These are phyloP conservation scores for Speoplatyrhinus poulsoni DNA, from an alignment of 2,113 vertebrate species.

Conservation along the genomic window DNA sequence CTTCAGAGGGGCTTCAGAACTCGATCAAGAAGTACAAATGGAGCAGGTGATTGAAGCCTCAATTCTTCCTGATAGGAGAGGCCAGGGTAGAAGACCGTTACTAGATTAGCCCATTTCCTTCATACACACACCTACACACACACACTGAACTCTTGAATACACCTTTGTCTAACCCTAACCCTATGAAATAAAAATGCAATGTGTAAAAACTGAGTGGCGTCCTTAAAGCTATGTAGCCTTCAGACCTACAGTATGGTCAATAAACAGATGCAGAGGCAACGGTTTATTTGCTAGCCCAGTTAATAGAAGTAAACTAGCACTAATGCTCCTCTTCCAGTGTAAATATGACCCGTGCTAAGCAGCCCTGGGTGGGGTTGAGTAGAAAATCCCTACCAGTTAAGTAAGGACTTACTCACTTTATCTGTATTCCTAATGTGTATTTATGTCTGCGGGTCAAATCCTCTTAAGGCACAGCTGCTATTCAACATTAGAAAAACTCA, in stretches of 20 bases:
- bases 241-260: background rate
- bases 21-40: constrained; percentile 58
- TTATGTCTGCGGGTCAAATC: constrained; percentile 59
- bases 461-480: constrained; percentile 47
- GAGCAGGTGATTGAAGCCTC: constrained; percentile 51
- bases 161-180: background rate
- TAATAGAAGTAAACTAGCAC: constrained; percentile 39
- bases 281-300: constrained; percentile 41
- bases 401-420: constrained; percentile 35
- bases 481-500: constrained; percentile 44
- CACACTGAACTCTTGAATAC: background rate
- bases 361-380: constrained; percentile 43
- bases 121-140: constrained; percentile 22
- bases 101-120: background rate
- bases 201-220: background rate
- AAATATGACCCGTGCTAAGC: constrained; percentile 40
- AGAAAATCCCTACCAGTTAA: constrained; percentile 35
- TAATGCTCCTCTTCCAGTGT: constrained; percentile 44
- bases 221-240: constrained; percentile 2
- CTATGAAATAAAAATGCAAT: background rate
- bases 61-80: constrained; percentile 36
- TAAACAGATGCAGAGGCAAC: constrained; percentile 14
- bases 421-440: constrained; percentile 53
- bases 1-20: constrained; percentile 36
- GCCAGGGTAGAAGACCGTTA: constrained; percentile 3